Base-by-base conservation (phyloP, 2,888 invertebrate genomes). In the Parochlus steinenii region DNA sequence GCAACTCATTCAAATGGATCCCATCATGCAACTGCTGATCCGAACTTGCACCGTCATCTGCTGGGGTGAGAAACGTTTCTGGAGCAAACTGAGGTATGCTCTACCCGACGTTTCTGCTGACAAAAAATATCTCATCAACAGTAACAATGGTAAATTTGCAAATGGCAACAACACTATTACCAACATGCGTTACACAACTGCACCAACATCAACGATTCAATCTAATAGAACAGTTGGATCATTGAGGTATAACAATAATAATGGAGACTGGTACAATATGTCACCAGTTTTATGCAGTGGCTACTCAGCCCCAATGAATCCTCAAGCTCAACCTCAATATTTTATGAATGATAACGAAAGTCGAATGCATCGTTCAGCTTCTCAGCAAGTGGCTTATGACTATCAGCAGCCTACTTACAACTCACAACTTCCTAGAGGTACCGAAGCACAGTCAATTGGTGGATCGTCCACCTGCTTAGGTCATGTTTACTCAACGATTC, bases 61-160 rank as follows among this genome's bases (percentile, higher is more conserved):
- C 43, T 80, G 79, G 74, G 78, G 78, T 43, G 85, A 87, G 57
- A 76, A 76, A 48, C 68, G 80, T 48, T 89, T 89, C 62, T 89
- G 87, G 87, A 81, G 83, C 48, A 85, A 86, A 59, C 66, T 89
- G 43, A 69, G 79, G 42, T 72, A 67, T 60, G 75, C 81, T 36
- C 75, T 86, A 72, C 85, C 85, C 40, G 87, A 89, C 50, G 71
- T 71, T 4, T 65, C 68, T 41, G 66, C 38, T 59, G 59, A 52
- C 52, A 56, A 42, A 30, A 29, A 33, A 11, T 29, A 24, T 24
- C 5, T 24, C 12, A 26, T 25, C 15, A 18, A 33, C 3, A 38
- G 28, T 22, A 34, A 15, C 8, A 22, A 33, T 33, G 28, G 14
- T 12, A 17, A 26, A 33, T 31, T 27, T 19, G 20, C 32, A 57